A percentile compares a stretch with the other conserved stretches of the same genome.
These are phyloP conservation scores for Mirza zaza DNA, from an alignment of 2,113 vertebrate genomes.

Conservation along the genomic window DNA sequence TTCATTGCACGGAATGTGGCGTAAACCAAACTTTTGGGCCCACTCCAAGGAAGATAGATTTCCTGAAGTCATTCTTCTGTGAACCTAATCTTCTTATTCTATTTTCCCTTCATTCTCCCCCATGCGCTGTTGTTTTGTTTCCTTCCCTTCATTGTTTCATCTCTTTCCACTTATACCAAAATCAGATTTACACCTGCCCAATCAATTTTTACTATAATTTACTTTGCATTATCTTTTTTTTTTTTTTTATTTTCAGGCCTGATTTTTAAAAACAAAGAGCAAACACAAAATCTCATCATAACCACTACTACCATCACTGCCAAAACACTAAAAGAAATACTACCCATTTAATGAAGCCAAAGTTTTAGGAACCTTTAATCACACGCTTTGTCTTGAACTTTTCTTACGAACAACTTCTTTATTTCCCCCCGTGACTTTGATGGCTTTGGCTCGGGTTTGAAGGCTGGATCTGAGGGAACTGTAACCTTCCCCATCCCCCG, in stretches of 20 bases:
- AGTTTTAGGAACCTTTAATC: background rate
- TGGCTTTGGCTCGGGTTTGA: background rate
- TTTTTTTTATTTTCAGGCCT: background rate
- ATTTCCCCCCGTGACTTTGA: background rate
- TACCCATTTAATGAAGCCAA: background rate
- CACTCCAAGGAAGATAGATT: background rate
- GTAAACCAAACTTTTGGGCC: background rate
- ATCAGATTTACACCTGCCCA: background rate
- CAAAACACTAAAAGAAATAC: background rate
- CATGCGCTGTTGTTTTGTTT: background rate
- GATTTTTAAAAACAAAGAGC: conserved; percentile 13
- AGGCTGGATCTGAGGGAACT: background rate
- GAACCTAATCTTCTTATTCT: background rate
- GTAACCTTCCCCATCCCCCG: background rate
- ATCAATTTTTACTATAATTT: background rate
- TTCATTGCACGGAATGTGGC: background rate
- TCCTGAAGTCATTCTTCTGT: background rate
- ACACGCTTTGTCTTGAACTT: background rate
- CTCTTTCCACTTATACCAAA: background rate
- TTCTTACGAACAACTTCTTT: background rate
- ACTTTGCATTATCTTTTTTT: background rate
- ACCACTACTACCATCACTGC: background rate
- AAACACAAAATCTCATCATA: background rate
- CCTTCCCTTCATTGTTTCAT: background rate
- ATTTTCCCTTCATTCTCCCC: background rate